Conservation (phyloP, 2,888 invertebrate species). For the Seira ritae region DNA sequence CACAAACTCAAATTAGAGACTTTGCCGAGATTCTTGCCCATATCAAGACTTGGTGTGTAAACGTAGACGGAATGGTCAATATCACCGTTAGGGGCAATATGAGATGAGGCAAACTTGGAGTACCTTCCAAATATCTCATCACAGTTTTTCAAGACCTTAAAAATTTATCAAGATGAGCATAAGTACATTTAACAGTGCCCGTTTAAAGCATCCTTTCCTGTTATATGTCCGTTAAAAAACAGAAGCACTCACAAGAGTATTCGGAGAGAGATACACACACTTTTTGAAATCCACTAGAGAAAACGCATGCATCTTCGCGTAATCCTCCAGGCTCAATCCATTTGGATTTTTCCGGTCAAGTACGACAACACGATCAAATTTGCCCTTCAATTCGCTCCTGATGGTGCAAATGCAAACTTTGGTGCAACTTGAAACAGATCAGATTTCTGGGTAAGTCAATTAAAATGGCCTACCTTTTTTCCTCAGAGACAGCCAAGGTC, state of each 20-base stretch:
- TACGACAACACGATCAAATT: constrained; percentile 9
- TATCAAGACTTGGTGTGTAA: too few relatives aligned
- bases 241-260: background rate
- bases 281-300: constrained; percentile 14
- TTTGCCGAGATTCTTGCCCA: too few relatives aligned
- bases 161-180: background rate
- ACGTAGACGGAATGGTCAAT: too few relatives aligned
- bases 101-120: too few relatives aligned
- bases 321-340: constrained; percentile 12
- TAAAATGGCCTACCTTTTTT: constrained; percentile 23
- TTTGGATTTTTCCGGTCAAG: background rate
- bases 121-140: constrained; percentile 8
- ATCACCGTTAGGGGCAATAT: too few relatives aligned
- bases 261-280: constrained; percentile 23
- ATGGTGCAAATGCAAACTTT: too few relatives aligned
- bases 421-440: too few relatives aligned
- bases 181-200: background rate
- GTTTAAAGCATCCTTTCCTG: background rate
- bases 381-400: background rate
- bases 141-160: constrained; percentile 16
- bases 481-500: background rate
- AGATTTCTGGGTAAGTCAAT: too few relatives aligned
- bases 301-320: constrained; percentile 2
- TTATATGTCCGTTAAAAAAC: background rate
- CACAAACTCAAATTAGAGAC: too few relatives aligned